Percentiles rank a stretch among this genome's conserved stretches.
Evolutionary conservation across 2,113 vertebrate species (phyloP).

Genomic region (Chionis minor): DNA sequence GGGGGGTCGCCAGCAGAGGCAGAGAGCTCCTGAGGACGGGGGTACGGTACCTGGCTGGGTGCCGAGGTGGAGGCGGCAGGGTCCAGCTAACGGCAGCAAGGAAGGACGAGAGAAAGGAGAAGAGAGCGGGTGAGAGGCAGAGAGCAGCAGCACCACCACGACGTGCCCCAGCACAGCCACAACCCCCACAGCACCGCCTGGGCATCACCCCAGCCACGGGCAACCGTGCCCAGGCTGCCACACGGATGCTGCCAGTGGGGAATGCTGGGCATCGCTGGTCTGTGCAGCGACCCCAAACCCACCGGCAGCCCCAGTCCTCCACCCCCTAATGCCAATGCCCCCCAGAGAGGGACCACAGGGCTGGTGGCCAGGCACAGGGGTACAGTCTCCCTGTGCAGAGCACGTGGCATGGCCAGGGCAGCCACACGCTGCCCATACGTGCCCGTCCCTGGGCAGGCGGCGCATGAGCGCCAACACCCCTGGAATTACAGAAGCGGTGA

Average conservation of each 20-base stretch:
- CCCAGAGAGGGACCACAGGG: neutral
- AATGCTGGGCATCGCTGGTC: neutral
- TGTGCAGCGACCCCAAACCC: neutral
- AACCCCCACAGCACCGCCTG: neutral
- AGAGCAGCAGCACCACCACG: neutral
- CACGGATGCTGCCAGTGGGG: fast-evolving
- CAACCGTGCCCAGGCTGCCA: neutral
- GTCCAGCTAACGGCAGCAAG: conserved; percentile 81
- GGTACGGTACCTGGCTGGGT: conserved; percentile 79
- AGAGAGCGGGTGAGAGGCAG: conserved; percentile 53
- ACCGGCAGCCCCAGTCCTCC: neutral
- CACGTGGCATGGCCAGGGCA: fast-evolving
- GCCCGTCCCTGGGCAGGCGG: neutral
- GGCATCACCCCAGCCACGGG: neutral
- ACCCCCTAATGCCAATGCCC: neutral
- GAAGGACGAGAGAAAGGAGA: conserved; percentile 57
- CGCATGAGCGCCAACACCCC: neutral
- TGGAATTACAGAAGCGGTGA: conserved; percentile 84
- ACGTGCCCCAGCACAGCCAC: neutral
- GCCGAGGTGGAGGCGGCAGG: conserved; percentile 70
- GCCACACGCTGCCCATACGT: fast-evolving
- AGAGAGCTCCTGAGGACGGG: conserved; percentile 59
- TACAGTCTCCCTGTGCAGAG: neutral
- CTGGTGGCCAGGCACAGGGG: neutral
- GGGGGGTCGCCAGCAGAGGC: conserved; percentile 29